Base-by-base conservation (phyloP, 2,888 invertebrate species). In the Acleris literana region DNA sequence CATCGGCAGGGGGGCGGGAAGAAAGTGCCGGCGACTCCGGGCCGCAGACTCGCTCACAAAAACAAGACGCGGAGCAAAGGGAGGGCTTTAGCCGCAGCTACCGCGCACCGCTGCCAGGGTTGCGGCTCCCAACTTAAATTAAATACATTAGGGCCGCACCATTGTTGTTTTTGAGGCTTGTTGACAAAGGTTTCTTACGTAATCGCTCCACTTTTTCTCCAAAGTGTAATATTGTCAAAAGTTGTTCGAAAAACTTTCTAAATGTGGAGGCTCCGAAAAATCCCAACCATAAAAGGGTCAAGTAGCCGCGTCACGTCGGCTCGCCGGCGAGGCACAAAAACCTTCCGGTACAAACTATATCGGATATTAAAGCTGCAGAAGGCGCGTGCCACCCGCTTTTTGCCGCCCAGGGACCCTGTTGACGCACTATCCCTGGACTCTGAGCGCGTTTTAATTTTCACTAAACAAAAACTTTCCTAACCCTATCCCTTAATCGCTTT, bases 31-130 rank as follows among this genome's bases (percentile, higher is more conserved):
- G 86, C 85, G 86, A 84, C 85, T 85, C 86, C 86, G 86, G 86
- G 86, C 87, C 85, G 89, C 91, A 92, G 92, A 89, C 91, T 90
- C 87, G 89, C 83, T 87, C 89, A 86, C 91, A 91, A 91, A 92
- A 92, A 92, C 92, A 89, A 86, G 88, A 85, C 85, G 81, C 84
- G 80, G 82, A 82, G 81, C 84, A 83, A 39, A 83, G 87, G 88
- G 87, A 87, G 87, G 87, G 83, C 80, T 80, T 46, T 13, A 53
- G 60, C 77, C 76, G 70, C 72, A 81, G 83, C 85, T 83, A 80
- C 80, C 82, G 82, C 80, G 76, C 81, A 49, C 58, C 58, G 58
- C 58, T 57, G 58, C 58, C 49, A 59, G 58, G 58, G 58, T 49
- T 59, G 58, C 57, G 49, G 56, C 51, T 51, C 55, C 55, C 60